phyloP scores from a whole-genome alignment of 2,113 vertebrate species.

The Zosterops pallidus region DNA sequence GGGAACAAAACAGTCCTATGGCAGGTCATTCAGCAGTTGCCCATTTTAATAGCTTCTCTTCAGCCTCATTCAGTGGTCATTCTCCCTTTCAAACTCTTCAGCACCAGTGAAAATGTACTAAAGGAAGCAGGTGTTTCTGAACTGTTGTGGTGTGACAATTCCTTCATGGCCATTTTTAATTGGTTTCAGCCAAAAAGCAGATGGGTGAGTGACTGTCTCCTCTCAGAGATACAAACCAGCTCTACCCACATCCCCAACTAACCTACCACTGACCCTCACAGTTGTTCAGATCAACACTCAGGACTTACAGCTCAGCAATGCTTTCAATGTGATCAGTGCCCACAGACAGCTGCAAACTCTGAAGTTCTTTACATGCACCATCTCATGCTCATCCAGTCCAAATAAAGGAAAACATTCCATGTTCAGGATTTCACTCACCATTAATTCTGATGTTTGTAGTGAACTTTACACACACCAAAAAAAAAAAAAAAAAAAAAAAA shows the following conservation, averaged over 20 bases:
- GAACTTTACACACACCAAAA: background rate
- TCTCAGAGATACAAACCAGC: background rate
- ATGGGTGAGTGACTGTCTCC: background rate
- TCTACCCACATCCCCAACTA: background rate
- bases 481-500: background rate
- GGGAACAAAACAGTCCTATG: background rate
- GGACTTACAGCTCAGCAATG: background rate
- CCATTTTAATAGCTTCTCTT: background rate
- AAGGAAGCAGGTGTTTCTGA: background rate
- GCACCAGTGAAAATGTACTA: background rate
- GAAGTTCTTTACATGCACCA: background rate
- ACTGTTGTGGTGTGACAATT: background rate
- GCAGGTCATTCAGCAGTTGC: background rate
- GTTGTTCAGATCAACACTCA: background rate
- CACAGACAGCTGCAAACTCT: background rate
- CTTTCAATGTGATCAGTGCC: background rate
- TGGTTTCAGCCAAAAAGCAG: background rate
- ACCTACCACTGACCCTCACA: background rate
- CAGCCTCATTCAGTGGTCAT: background rate
- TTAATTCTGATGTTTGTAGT: background rate
- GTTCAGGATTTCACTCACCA: background rate
- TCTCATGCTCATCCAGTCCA: background rate
- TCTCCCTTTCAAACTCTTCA: background rate
- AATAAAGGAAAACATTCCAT: background rate
- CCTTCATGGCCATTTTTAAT: background rate